Evolutionary conservation across 1,140 invertebrate genomes (phyloP).

Genomic region (Trypoxylus dichotomus): DNA sequence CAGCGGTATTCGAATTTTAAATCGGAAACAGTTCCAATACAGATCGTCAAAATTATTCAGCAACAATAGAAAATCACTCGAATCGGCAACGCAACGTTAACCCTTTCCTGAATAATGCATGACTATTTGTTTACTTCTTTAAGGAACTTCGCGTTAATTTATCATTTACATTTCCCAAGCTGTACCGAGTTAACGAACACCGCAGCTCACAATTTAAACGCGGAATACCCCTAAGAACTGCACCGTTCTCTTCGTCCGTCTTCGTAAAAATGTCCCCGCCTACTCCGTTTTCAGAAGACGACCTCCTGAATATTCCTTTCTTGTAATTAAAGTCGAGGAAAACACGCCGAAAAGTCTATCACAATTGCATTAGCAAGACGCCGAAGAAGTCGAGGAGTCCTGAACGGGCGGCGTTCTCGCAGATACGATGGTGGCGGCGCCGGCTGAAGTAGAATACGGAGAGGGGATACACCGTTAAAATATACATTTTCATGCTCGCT

Average conservation of each 20-base stretch:
- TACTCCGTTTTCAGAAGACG: neutral
- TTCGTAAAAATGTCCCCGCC: neutral
- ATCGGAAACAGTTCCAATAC: no score
- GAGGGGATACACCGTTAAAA: neutral
- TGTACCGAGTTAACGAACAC: neutral
- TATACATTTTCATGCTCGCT: neutral
- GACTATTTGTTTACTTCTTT: neutral
- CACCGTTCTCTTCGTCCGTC: neutral
- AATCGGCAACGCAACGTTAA: neutral
- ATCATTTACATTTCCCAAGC: neutral
- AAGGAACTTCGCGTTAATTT: neutral
- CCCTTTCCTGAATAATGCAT: neutral
- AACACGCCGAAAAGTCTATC: neutral
- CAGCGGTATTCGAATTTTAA: no score
- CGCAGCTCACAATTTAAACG: neutral
- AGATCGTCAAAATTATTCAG: neutral
- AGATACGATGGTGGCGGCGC: no score
- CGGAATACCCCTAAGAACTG: neutral
- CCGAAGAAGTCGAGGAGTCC: neutral
- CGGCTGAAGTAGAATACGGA: no score
- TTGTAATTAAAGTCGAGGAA: constrained; percentile 1
- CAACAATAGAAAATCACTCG: neutral
- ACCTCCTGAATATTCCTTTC: neutral
- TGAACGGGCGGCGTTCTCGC: neutral
- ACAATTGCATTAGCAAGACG: neutral